Evolutionary conservation across 2,797 vertebrate species (phyloP).

Genomic region (Synanceia verrucosa): DNA sequence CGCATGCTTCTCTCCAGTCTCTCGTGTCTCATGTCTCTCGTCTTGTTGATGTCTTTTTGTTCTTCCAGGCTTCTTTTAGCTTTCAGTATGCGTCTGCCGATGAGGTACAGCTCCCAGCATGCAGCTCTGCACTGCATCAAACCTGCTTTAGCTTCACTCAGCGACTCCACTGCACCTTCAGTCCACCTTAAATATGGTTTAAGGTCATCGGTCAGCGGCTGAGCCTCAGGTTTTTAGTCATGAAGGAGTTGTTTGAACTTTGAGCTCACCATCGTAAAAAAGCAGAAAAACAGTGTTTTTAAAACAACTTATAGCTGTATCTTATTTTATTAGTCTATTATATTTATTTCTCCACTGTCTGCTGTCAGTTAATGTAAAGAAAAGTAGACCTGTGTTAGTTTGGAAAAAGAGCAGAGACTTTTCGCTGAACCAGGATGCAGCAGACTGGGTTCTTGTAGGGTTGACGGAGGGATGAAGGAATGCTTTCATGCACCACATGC

Average conservation of each 20-base stretch:
- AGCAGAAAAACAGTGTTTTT: too few species aligned
- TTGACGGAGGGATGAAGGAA: background rate
- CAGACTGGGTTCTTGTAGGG: background rate
- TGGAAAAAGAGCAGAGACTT: too few species aligned
- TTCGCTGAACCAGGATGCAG: too few species aligned
- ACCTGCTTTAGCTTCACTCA: slow-evolving; percentile 71
- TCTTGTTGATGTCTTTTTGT: slow-evolving; percentile 77
- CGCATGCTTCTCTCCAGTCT: background rate
- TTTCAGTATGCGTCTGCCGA: slow-evolving; percentile 78
- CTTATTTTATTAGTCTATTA: too few species aligned
- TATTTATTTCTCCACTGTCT: too few species aligned
- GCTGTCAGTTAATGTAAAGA: too few species aligned
- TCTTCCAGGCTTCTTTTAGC: slow-evolving; percentile 84
- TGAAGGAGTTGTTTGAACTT: too few species aligned
- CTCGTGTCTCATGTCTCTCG: slow-evolving; percentile 45
- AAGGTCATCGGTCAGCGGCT: too few species aligned
- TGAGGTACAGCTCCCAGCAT: slow-evolving; percentile 82
- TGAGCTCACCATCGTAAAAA: too few species aligned
- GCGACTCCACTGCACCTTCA: slow-evolving; percentile 46
- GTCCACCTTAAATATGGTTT: slow-evolving; percentile 6
- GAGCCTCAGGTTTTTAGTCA: too few species aligned
- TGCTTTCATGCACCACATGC: background rate
- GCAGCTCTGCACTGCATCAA: slow-evolving; percentile 61
- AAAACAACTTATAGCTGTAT: too few species aligned
- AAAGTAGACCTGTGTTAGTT: too few species aligned